Evolutionary conservation across 2,797 vertebrate genomes (phyloP).

Genomic region (Myotis myotis): DNA sequence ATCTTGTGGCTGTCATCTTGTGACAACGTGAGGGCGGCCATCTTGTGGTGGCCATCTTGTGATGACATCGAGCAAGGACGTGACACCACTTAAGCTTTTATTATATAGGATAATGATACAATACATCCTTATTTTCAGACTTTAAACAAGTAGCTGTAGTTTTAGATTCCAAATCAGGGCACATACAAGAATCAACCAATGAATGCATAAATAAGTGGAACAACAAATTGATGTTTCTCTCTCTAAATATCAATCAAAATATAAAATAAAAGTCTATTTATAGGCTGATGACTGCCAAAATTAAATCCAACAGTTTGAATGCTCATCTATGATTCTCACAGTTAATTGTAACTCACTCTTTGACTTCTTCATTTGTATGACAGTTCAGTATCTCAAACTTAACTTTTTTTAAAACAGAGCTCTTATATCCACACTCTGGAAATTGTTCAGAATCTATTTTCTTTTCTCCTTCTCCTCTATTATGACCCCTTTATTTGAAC

Average conservation of each 20-base stretch:
- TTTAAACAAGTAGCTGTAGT: background rate
- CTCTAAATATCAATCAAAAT: no score
- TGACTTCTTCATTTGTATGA: background rate
- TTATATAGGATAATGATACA: background rate
- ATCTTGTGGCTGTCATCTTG: no score
- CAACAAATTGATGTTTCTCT: no score
- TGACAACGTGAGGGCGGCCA: no score
- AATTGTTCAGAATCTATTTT: background rate
- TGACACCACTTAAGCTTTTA: no score
- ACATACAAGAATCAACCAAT: no score
- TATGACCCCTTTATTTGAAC: no score
- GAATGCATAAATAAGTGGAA: no score
- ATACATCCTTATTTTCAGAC: background rate
- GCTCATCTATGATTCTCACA: background rate
- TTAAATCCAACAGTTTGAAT: background rate
- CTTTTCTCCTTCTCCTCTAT: background rate
- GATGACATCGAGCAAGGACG: no score
- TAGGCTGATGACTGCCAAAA: background rate
- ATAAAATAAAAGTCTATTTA: background rate
- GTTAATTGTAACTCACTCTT: background rate
- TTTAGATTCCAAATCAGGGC: background rate
- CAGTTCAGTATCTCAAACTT: background rate
- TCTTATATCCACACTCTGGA: background rate
- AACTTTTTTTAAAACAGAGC: background rate
- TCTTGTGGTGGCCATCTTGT: no score